Base-by-base conservation (phyloP, 2,113 vertebrate species). In the Hippocampus abdominalis region DNA sequence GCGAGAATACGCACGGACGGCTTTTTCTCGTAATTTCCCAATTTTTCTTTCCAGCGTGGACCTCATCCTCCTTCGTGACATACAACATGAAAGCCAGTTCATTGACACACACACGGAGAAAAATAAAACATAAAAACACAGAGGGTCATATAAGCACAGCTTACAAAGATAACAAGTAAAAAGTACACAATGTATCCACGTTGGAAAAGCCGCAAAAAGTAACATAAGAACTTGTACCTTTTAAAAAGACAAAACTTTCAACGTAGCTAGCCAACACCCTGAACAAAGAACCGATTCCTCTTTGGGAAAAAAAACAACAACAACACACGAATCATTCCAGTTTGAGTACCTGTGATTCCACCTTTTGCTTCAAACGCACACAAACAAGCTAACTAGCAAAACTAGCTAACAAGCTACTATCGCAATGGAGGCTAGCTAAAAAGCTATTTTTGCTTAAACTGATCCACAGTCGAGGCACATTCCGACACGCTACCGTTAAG, bases 131-230 rank as follows among this genome's bases (percentile, higher is more conserved):
- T n/a, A 81, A 78, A 86, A 79, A 85, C 40, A 64, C 62, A 44
- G n/a, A 64, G 11, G 86, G 83, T 93, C 91, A 90, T 92, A 94
- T 92, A 94, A 96, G 95, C 94, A 90, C 90, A 94, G 93, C 92
- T 94, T 94, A 95, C 92, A 92, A 89, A 81, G 83, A 91, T 71
- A 49, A 49, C 46, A 20, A 84, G 83, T 78, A 78, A 81, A 84
- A 86, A 91, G 88, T 92, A 94, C 87, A 92, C 88, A 81, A 90
- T 76, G 77, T 90, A 91, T 88, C 87, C 83, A 81, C 73, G 86
- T 87, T 90, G 73, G 86, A 88, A 89, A 86, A 70, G 76, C 78
- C 79, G 76, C 83, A 84, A 84, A 84, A 88, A 74, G 84, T 78
- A 84, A 81, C 74, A 70, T 68, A 75, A 71, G 69, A 88, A 79